phyloP scores from a whole-genome alignment of 2,888 invertebrate species.

The Andrena trimmerana region DNA sequence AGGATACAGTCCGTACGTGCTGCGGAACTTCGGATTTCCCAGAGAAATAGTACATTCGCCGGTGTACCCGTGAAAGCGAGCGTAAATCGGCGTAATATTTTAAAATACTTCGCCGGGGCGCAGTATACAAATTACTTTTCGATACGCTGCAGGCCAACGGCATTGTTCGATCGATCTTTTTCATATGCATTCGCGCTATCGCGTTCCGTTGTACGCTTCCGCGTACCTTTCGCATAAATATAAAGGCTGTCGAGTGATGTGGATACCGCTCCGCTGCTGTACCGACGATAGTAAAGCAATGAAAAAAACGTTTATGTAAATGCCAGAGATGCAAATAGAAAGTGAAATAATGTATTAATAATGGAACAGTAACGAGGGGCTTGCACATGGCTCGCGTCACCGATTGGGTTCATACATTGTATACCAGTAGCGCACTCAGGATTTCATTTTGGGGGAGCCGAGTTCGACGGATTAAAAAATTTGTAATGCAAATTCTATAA shows the following conservation, averaged over 20 bases:
- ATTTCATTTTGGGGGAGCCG: no score
- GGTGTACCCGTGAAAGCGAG: conserved; percentile 14
- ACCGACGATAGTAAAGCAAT: not conserved
- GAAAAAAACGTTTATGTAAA: not conserved
- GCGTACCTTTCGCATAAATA: conserved; percentile 28
- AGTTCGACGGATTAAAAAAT: no score
- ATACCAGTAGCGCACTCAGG: no score
- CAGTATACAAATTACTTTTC: conserved; percentile 46
- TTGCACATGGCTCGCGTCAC: no score
- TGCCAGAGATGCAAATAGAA: not conserved
- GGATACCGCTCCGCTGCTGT: conserved; percentile 1
- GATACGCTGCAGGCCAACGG: conserved; percentile 43
- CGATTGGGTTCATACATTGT: no score
- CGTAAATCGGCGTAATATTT: conserved; percentile 44
- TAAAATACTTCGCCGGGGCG: conserved; percentile 20
- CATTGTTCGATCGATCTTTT: conserved; percentile 48
- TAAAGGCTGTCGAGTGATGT: conserved; percentile 19
- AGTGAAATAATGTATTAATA: no score
- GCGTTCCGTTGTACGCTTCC: conserved; percentile 4
- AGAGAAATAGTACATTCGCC: conserved; percentile 21
- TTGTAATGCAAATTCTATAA: no score
- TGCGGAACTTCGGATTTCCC: conserved; percentile 14
- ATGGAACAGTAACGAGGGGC: no score
- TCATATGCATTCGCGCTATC: conserved; percentile 32
- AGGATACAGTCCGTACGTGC: conserved; percentile 6